Evolutionary conservation across 2,797 vertebrate species (phyloP).

Genomic region (Stomatorhinus walkeri): DNA sequence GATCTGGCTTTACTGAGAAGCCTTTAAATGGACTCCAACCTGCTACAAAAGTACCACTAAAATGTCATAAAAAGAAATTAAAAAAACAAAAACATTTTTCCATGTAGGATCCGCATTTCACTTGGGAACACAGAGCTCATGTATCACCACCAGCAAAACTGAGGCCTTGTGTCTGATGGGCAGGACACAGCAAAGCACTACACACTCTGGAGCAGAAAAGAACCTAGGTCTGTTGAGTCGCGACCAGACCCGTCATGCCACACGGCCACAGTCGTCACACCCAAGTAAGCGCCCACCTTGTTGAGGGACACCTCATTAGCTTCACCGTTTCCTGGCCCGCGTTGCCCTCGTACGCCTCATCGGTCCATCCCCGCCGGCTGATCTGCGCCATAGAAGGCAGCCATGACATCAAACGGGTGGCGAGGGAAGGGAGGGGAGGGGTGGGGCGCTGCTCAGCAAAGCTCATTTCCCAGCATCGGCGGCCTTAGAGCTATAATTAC

Average conservation of each 20-base stretch:
- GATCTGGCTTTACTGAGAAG: background rate
- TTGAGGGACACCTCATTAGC: background rate
- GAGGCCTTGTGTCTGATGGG: background rate
- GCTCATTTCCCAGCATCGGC: background rate
- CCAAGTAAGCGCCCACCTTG: background rate
- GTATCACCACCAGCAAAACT: background rate
- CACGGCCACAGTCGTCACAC: background rate
- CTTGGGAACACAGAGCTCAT: background rate
- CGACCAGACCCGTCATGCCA: background rate
- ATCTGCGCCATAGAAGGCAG: background rate
- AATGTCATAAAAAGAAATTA: background rate
- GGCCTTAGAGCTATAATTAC: constrained; percentile 3
- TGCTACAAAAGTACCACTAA: background rate
- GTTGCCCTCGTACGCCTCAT: background rate
- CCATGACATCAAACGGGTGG: background rate
- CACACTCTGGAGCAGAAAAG: background rate
- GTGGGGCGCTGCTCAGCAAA: background rate
- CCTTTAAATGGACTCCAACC: background rate
- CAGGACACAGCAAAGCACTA: background rate
- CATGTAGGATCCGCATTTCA: background rate
- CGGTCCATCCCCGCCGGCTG: background rate
- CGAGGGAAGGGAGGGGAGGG: background rate
- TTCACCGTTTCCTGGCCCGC: background rate
- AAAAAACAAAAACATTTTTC: background rate
- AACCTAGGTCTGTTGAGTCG: background rate